A percentile compares a stretch with the other conserved stretches of the same genome.
Conservation (phyloP, 2,113 vertebrate genomes). For the Micromys minutus region DNA sequence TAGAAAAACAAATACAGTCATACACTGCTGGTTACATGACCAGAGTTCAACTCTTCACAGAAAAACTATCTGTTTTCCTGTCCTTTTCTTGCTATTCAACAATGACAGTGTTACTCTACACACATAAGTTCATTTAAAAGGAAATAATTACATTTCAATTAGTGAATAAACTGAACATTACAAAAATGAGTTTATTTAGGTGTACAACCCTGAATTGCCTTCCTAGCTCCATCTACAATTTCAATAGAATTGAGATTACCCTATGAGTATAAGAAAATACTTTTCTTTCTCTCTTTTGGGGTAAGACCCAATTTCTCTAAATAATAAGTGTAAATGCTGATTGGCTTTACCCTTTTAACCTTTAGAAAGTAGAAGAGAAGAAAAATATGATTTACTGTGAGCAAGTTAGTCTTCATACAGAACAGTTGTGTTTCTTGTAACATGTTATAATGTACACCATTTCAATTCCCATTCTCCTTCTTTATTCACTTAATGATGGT, state of each 20-base stretch:
- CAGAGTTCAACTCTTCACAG: background rate
- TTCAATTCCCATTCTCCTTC: background rate
- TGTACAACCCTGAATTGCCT: background rate
- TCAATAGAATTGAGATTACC: background rate
- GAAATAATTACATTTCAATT: slow-evolving; percentile 43
- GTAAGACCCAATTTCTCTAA: slow-evolving; percentile 13
- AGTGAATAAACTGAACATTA: slow-evolving; percentile 47
- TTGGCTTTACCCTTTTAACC: slow-evolving; percentile 20
- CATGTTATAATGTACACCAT: background rate
- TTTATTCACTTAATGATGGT: slow-evolving; percentile 38
- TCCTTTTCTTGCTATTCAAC: background rate
- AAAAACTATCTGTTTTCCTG: background rate
- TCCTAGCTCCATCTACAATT: slow-evolving; percentile 40
- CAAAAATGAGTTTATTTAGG: slow-evolving; percentile 4
- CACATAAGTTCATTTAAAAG: slow-evolving; percentile 6
- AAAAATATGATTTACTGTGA: slow-evolving; percentile 21
- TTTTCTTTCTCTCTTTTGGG: slow-evolving; percentile 39
- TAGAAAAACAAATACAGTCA: background rate
- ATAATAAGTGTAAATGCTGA: slow-evolving; percentile 36
- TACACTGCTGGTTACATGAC: accelerated
- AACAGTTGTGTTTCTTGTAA: background rate
- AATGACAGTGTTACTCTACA: background rate
- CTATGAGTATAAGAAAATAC: slow-evolving; percentile 13
- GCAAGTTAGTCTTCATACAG: slow-evolving; percentile 25
- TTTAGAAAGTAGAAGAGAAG: slow-evolving; percentile 55